Percentiles rank a stretch among this genome's conserved stretches.
Conservation (phyloP, 2,888 invertebrate genomes). For the Meloe dianella region DNA sequence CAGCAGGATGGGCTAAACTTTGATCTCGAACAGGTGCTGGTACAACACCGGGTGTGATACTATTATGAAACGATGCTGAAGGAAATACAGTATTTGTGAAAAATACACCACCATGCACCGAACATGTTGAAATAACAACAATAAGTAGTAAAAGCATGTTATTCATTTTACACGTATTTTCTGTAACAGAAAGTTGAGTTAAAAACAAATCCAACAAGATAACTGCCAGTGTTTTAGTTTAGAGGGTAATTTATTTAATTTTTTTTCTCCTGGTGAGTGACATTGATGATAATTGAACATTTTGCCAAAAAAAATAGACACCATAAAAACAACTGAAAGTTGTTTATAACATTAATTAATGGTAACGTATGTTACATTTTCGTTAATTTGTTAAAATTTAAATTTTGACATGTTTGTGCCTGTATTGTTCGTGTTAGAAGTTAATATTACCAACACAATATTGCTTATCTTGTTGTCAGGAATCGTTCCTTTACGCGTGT, state of each 20-base stretch:
- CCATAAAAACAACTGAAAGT: background rate
- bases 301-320: background rate
- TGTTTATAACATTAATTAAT: background rate
- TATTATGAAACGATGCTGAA: constrained; percentile 13
- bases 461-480: background rate
- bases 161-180: background rate
- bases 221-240: too few relatives aligned
- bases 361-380: background rate
- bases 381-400: background rate
- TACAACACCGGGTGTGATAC: constrained; percentile 33
- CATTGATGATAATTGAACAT: background rate
- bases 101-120: background rate
- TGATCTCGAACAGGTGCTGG: constrained; percentile 37
- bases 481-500: too few relatives aligned
- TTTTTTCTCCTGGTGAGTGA: background rate
- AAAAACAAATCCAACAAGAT: background rate
- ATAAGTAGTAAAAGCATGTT: background rate
- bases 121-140: background rate
- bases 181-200: background rate
- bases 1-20: constrained; percentile 70
- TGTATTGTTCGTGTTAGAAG: background rate
- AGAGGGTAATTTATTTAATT: too few relatives aligned
- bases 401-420: constrained; percentile 9
- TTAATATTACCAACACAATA: background rate
- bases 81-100: constrained; percentile 7